Evolutionary conservation across 1,140 invertebrate species (phyloP).

Genomic region (Zelostemma sp.): DNA sequence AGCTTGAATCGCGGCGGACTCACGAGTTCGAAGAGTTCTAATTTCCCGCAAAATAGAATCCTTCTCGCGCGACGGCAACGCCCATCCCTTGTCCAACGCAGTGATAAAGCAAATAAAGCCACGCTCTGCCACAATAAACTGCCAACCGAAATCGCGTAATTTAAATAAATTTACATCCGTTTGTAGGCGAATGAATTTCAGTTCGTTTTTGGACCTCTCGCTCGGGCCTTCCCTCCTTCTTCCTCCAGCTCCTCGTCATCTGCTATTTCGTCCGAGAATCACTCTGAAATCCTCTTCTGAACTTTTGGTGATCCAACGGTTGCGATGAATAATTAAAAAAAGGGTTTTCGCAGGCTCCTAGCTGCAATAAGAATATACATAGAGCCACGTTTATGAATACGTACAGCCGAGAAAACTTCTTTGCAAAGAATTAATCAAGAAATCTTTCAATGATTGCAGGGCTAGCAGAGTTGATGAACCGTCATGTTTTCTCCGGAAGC

Average conservation of each 20-base stretch:
- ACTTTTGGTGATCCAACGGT: constrained; percentile 57
- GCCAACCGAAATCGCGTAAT: constrained; percentile 68
- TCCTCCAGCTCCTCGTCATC: constrained; percentile 10
- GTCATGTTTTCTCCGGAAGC: no score
- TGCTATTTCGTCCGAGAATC: constrained; percentile 51
- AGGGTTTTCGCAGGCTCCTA: constrained; percentile 48
- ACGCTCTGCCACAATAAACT: constrained; percentile 66
- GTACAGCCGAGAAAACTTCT: constrained; percentile 10
- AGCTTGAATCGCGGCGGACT: constrained; percentile 29
- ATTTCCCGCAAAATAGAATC: constrained; percentile 65
- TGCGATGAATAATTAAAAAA: constrained; percentile 63
- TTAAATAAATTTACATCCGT: constrained; percentile 71
- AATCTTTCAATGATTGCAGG: no score
- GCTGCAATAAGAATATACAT: constrained; percentile 28
- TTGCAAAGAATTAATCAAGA: constrained; percentile 41
- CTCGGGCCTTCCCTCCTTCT: constrained; percentile 32
- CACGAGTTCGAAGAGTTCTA: constrained; percentile 58
- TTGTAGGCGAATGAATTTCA: constrained; percentile 68
- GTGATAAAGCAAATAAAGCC: constrained; percentile 70
- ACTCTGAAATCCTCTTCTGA: constrained; percentile 54
- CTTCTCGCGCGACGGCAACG: constrained; percentile 58
- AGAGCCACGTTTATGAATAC: constrained; percentile 27
- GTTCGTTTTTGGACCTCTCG: constrained; percentile 57
- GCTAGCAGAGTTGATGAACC: no score
- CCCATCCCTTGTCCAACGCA: constrained; percentile 66